A percentile compares a stretch with the other conserved stretches of the same genome.
Conservation (phyloP, 2,113 vertebrate species). For the Ranitomeya variabilis region DNA sequence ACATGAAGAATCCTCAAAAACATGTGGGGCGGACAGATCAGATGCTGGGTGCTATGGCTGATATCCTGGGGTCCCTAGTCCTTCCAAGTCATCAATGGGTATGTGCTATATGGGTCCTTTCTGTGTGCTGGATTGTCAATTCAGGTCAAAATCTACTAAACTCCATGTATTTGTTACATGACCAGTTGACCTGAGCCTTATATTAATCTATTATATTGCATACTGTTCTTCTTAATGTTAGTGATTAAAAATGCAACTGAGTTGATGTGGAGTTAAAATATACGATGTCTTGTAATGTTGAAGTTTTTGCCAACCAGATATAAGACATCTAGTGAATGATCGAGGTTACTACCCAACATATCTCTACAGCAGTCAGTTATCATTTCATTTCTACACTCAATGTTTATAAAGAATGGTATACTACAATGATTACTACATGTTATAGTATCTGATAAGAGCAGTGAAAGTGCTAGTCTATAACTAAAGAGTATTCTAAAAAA, state of each 20-base stretch:
- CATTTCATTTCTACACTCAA: neutral
- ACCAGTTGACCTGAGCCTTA: neutral
- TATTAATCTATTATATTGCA: neutral
- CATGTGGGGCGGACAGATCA: slow-evolving; percentile 79
- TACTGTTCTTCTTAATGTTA: neutral
- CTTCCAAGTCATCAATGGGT: slow-evolving; percentile 79
- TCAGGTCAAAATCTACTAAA: neutral
- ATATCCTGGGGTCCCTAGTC: slow-evolving; percentile 80
- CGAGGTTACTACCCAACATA: neutral
- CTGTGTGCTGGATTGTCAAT: neutral
- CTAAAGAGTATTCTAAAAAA: neutral
- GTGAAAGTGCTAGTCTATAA: neutral
- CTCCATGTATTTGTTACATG: neutral
- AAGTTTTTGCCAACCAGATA: neutral
- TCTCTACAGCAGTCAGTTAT: neutral
- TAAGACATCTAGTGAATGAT: neutral
- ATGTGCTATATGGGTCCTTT: slow-evolving; percentile 61
- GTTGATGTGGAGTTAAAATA: neutral
- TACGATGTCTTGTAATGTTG: neutral
- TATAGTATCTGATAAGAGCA: neutral
- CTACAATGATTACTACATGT: no score
- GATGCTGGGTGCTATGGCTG: slow-evolving; percentile 83
- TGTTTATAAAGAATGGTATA: neutral
- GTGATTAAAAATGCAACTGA: neutral
- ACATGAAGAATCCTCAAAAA: slow-evolving; percentile 78